Percentiles rank a stretch among this genome's conserved stretches.
These are phyloP conservation scores for Mus pahari DNA, from an alignment of 2,113 vertebrate species.

Conservation along the genomic window DNA sequence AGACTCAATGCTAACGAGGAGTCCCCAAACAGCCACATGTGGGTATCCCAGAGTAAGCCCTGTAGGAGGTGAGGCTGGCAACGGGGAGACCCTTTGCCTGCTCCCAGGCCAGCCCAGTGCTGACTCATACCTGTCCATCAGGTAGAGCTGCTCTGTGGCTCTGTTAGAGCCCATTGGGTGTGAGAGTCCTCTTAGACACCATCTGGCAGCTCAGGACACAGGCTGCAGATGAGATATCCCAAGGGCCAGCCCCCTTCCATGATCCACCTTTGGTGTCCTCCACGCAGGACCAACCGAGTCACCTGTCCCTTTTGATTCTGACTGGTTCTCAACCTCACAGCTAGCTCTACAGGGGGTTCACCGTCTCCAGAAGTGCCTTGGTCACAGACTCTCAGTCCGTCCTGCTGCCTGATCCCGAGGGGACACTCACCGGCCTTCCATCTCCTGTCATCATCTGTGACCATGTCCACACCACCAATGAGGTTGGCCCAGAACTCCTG, in stretches of 20 bases:
- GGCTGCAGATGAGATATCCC: not conserved
- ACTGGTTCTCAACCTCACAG: not conserved
- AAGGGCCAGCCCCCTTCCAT: not conserved
- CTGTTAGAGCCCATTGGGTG: not conserved
- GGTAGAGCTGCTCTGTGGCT: slow-evolving; percentile 37
- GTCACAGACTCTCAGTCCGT: not conserved
- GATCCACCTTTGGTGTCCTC: not conserved
- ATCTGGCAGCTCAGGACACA: not conserved
- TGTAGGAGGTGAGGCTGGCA: not conserved
- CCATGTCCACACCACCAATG: slow-evolving; percentile 96
- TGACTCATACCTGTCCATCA: slow-evolving; percentile 72
- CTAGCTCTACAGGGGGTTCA: not conserved
- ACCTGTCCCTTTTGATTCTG: not conserved
- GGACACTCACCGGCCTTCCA: slow-evolving; percentile 94
- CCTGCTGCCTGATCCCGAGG: not conserved
- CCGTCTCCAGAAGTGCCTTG: not conserved
- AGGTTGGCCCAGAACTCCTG: slow-evolving; percentile 99
- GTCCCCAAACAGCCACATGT: not conserved
- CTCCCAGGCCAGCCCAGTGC: not conserved
- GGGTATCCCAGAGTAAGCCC: not conserved
- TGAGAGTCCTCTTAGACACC: not conserved
- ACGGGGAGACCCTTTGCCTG: not conserved
- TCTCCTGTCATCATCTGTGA: slow-evolving; percentile 95
- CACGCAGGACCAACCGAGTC: not conserved
- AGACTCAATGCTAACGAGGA: not conserved